Evolutionary conservation across 2,888 invertebrate species (phyloP).

Genomic region (Amiota minor): DNA sequence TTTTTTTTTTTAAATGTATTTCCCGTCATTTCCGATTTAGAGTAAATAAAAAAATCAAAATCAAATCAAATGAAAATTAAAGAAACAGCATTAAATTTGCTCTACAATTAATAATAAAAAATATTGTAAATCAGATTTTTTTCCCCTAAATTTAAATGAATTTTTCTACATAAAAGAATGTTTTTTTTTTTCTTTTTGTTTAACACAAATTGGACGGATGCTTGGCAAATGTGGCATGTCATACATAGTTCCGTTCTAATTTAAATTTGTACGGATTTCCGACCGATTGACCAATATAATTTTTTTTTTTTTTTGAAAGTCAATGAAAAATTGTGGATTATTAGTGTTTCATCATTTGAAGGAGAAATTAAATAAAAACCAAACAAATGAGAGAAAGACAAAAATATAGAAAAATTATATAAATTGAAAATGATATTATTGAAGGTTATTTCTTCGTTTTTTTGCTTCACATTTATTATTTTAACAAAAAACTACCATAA

Average conservation of each 20-base stretch:
- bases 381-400: too few species aligned
- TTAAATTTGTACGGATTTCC: conserved; percentile 16
- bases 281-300: neutral
- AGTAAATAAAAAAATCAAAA: neutral
- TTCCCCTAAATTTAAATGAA: neutral
- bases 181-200: too few species aligned
- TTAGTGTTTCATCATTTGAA: too few species aligned
- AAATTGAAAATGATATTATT: too few species aligned
- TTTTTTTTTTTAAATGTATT: conserved; percentile 5
- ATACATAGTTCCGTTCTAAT: conserved; percentile 10
- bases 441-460: neutral
- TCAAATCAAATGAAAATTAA: too few species aligned
- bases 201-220: neutral
- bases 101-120: neutral
- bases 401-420: too few species aligned
- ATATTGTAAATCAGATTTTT: neutral
- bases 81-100: neutral
- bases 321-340: too few species aligned
- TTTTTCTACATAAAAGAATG: too few species aligned
- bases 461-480: neutral
- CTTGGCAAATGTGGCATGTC: conserved; percentile 15
- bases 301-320: neutral
- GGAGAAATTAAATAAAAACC: too few species aligned
- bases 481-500: too few species aligned
- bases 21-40: neutral